Base-by-base conservation (phyloP, 2,113 vertebrate species). In the Lepidothrix coronata region DNA sequence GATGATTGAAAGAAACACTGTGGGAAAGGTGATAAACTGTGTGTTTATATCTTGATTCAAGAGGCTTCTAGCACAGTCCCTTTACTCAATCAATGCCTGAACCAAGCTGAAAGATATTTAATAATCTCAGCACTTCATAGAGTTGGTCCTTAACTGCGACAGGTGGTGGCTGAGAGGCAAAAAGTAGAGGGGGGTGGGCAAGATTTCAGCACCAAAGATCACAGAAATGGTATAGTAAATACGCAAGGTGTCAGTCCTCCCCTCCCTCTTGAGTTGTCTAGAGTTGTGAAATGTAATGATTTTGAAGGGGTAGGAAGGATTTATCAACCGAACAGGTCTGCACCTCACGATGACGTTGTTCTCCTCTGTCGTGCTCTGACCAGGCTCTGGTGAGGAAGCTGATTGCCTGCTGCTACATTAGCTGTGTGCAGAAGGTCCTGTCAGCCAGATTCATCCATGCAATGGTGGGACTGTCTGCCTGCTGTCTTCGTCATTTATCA, bases 311-410 rank as follows among this genome's bases (percentile, higher is more conserved):
- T 13, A 24, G 19, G 51, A 51, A 65, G 51, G 35, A 79, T 20
- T 14, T 43, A 4, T 22, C 15, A 22, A 0, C 4, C 1, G 6
- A 19, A 48, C 5, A 23, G 39, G 24, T 23, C 51, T 3, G 8
- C 19, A 23, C 31, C 11, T 70, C 51, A 6, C 28, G 59, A 30
- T 28, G 72, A 1, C 30, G 21, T 39, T 0, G 4, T 66, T 31
- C 22, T 57, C 37, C 55, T 67, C 71, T 82, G 70, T 31, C 18
- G 1, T 1, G 1, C 11, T 44, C 62, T 77, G 30, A 33, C 21
- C n/a, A 48, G 44, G n/a, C 44, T 74, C 41, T 51, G 65, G 18
- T 85, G 52, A 62, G 52, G 37, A 54, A 63, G 9, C 24, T 3
- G 15, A 9, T 27, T 58, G 35, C 21, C 14, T 55, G 35, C 23